Evolutionary conservation across 1,140 invertebrate species (phyloP), one percentile per base, ranked within the genome.

Genomic region (Zaprionus lachaisei): DNA sequence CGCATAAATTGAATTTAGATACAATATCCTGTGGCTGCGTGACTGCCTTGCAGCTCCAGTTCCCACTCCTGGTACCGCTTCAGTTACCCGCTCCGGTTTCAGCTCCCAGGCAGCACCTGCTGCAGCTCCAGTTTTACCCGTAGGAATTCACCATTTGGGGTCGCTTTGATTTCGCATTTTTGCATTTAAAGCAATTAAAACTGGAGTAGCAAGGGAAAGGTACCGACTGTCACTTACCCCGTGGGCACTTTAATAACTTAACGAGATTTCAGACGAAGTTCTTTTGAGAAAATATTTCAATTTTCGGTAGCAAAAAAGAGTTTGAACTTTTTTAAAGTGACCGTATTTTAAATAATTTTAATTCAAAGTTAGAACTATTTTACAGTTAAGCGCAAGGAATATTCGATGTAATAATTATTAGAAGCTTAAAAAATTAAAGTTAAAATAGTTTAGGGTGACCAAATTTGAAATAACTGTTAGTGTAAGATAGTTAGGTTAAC

Each of bases 1-100:
- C 83, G 67, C 83, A 89, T 82, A 87, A 87, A 87, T 87, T 87
- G 81, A 87, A 87, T 87, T 87, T 89, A 89, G 84, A 87, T 87
- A 87, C 84, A 89, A 87, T 87, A 89, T 89, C 84, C 84, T 81
- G 84, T 89, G 77, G 66, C 73, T 87, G 83, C 84, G 83, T 87
- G 84, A 89, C 84, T 83, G 75, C 70, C 64, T 69, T 66, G 71
- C 61, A 70, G 66, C 56, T 47, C 12, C 72, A 22, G 66, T 37
- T 55, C 34, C 60, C 49, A 24, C 28, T 47, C 24, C 17, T 56
- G 9, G 14, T 57, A 15, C 31, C 49, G 28, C 51, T 44, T 5
- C 24, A 15, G 17, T 28, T 22, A 4, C 38, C n/a, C 41, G n/a
- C 3, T 51, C 20, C 11, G 11, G 47, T 51, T 17, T 20, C 38